phyloP scores from a whole-genome alignment of 2,888 invertebrate genomes.

The Tinea semifulvella region DNA sequence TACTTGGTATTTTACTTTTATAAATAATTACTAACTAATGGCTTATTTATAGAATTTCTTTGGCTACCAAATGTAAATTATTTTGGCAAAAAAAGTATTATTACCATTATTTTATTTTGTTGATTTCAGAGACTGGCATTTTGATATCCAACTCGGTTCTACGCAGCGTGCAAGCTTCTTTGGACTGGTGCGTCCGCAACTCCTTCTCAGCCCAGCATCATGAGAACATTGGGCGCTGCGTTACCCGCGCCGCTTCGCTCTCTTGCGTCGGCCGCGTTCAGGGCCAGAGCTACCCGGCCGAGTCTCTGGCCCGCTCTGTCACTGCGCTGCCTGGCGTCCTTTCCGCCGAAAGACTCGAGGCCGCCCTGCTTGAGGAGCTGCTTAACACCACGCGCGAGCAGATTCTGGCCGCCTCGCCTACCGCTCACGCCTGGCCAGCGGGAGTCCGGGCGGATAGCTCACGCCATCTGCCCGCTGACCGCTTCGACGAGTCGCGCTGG shows the following conservation, averaged over 20 bases:
- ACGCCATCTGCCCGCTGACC: conserved; percentile 23
- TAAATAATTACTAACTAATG: too few species aligned
- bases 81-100: too few species aligned
- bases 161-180: conserved; percentile 75
- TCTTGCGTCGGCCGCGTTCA: conserved; percentile 53
- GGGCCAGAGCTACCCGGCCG: conserved; percentile 31
- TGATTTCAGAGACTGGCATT: conserved; percentile 81
- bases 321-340: conserved; percentile 66
- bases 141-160: conserved; percentile 88
- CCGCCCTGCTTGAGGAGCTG: conserved; percentile 1
- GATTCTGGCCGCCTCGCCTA: conserved; percentile 28
- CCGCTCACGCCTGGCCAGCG: conserved; percentile 77
- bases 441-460: conserved; percentile 58
- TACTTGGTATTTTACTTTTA: too few species aligned
- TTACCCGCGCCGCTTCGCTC: conserved; percentile 73
- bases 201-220: conserved; percentile 84
- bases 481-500: conserved; percentile 84
- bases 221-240: conserved; percentile 89
- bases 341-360: conserved; percentile 13
- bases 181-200: conserved; percentile 92
- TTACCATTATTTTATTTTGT: too few species aligned
- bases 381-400: conserved; percentile 20
- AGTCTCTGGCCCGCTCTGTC: conserved; percentile 40
- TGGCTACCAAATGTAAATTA: too few species aligned
- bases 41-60: too few species aligned